Conservation (phyloP, 2,888 invertebrate species). For the Cheilosia urbana region DNA sequence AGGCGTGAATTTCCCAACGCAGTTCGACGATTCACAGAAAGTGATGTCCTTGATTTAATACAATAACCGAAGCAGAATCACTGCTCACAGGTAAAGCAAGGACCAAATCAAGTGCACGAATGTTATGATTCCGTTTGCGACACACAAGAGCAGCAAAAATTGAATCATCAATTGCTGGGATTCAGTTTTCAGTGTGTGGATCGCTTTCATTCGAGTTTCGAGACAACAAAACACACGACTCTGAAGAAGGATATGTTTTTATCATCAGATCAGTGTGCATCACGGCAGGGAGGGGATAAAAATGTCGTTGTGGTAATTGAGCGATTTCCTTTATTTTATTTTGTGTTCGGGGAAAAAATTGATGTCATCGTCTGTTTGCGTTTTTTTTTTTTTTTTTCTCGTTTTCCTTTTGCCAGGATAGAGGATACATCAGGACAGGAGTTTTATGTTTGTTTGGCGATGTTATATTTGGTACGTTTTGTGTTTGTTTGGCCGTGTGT, state of each 20-base stretch:
- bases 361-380: slow-evolving; percentile 38
- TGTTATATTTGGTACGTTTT: slow-evolving; percentile 28
- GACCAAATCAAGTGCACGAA: slow-evolving; percentile 50
- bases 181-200: slow-evolving; percentile 27
- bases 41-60: slow-evolving; percentile 22
- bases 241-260: slow-evolving; percentile 31
- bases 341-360: slow-evolving; percentile 47
- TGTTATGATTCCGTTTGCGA: slow-evolving; percentile 1
- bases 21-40: slow-evolving; percentile 36
- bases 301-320: slow-evolving; percentile 74
- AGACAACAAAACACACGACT: not conserved
- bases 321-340: slow-evolving; percentile 64
- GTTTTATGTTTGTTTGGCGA: slow-evolving; percentile 39
- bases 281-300: slow-evolving; percentile 58
- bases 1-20: slow-evolving; percentile 71
- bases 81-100: slow-evolving; percentile 58
- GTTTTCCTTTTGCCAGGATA: not conserved
- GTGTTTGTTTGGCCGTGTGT: slow-evolving; percentile 47
- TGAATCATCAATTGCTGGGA: slow-evolving; percentile 57
- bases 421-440: slow-evolving; percentile 29
- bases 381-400: slow-evolving; percentile 22
- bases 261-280: slow-evolving; percentile 51
- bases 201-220: slow-evolving; percentile 37
- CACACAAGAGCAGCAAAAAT: slow-evolving; percentile 52
- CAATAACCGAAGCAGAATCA: slow-evolving; percentile 5